Percentiles rank a stretch among this genome's conserved stretches.
Evolutionary conservation across 2,797 vertebrate genomes (phyloP).

Genomic region (Acipenser oxyrinchus): DNA sequence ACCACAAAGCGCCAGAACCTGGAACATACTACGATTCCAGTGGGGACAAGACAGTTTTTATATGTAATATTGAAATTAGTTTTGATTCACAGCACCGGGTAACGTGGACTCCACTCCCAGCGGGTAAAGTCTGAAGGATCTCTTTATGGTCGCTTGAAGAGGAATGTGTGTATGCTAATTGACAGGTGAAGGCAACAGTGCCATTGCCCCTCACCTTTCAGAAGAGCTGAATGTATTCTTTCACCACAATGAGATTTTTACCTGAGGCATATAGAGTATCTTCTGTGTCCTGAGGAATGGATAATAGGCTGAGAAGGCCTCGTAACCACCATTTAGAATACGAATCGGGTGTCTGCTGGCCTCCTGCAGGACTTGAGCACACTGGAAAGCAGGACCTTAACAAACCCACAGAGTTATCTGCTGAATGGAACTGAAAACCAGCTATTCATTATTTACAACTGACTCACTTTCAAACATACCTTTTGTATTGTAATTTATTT

Average conservation of each 20-base stretch:
- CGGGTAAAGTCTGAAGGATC: neutral
- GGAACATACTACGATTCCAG: no score
- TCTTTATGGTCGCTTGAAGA: neutral
- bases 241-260: slow-evolving; percentile 26
- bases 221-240: no score
- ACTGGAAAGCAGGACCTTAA: slow-evolving; percentile 51
- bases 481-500: neutral
- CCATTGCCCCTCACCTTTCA: neutral
- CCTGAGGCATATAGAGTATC: slow-evolving; percentile 73
- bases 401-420: neutral
- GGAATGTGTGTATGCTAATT: neutral
- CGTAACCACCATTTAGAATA: slow-evolving; percentile 74
- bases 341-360: slow-evolving; percentile 50
- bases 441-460: neutral
- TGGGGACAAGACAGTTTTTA: no score
- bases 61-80: no score
- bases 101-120: no score
- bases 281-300: slow-evolving; percentile 75
- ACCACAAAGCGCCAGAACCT: no score
- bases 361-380: slow-evolving; percentile 48
- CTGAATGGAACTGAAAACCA: slow-evolving; percentile 3
- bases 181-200: neutral
- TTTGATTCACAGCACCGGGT: no score
- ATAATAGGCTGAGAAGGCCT: slow-evolving; percentile 65
- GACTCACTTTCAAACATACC: neutral